phyloP scores from a whole-genome alignment of 1,140 invertebrate genomes.

The Sarcophaga bullata region DNA sequence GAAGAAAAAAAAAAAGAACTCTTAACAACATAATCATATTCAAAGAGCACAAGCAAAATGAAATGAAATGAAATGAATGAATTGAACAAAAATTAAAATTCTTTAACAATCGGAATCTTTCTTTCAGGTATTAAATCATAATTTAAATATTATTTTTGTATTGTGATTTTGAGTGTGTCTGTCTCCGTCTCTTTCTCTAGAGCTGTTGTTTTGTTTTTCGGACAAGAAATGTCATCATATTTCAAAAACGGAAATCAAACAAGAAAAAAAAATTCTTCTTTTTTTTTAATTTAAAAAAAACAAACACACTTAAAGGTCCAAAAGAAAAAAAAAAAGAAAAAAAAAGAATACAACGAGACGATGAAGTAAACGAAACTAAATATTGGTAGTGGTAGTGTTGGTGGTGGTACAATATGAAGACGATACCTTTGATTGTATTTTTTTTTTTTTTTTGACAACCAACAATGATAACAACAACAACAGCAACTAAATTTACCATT shows the following conservation, averaged over 20 bases:
- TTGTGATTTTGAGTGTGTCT: background rate
- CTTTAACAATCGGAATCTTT: constrained; percentile 16
- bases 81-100: constrained; percentile 32
- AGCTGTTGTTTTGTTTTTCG: constrained; percentile 27
- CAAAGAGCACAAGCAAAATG: background rate
- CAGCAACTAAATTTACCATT: constrained; percentile 8
- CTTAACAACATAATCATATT: constrained; percentile 18
- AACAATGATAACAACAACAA: background rate
- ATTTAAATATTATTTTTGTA: constrained; percentile 20
- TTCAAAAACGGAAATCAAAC: constrained; percentile 41
- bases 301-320: background rate
- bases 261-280: background rate
- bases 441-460: constrained; percentile 15
- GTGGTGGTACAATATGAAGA: too few species aligned
- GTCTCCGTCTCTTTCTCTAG: background rate
- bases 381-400: too few species aligned
- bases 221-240: constrained; percentile 39
- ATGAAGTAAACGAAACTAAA: too few species aligned
- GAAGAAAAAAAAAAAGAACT: too few species aligned
- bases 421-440: background rate
- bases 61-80: background rate
- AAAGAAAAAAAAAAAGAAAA: background rate
- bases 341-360: background rate
- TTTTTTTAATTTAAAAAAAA: background rate
- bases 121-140: constrained; percentile 35